Base-by-base conservation (phyloP, 2,888 invertebrate genomes). In the Bombyx huttoni region DNA sequence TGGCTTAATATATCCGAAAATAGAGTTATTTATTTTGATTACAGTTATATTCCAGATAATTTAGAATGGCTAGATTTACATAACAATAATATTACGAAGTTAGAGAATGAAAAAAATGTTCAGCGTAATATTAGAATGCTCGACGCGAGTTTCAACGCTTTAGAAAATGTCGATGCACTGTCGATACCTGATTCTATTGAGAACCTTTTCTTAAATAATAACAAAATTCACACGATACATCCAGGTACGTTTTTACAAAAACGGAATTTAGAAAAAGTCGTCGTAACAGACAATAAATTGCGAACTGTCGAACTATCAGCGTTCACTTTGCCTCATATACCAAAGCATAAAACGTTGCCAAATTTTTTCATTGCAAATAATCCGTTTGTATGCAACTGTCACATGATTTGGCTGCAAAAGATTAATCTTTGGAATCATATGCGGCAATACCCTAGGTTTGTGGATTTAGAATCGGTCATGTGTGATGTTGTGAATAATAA, bases 361-460 rank as follows among this genome's bases (percentile, higher is more conserved):
- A 91, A 93, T 74, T 94, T 96, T 79, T 94, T 92, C 72, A 91
- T 96, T 67, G 94, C 93, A 50, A 92, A 92, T 67, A 96, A 96
- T 90, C 96, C 96, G 51, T 93, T 96, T 77, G 90, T 93, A 59
- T 96, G 96, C 80, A 94, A 95, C 81, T 96, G 96, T 85, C 92
- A 92, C 57, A 94, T 95, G 94, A 95, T 95, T 79, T 96, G 95
- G 95, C 76, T 96, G 58, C 91, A 94, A 67, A 90, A 93, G 66
- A 92, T 95, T 66, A 94, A 94, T 81, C 92, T 93, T 67, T 89
- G 94, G 80, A 91, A 92, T 64, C 91, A 92, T 62, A 89, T 92
- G 72, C 87, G 93, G 46, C 93, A 94, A 66, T 93, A 94, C 73
- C 94, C 95, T 0, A 91, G 92, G 65, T 92, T 96, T 60, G 89